These are phyloP conservation scores for Hycleus cichorii DNA, from an alignment of 1,140 invertebrate genomes.

Conservation along the genomic window DNA sequence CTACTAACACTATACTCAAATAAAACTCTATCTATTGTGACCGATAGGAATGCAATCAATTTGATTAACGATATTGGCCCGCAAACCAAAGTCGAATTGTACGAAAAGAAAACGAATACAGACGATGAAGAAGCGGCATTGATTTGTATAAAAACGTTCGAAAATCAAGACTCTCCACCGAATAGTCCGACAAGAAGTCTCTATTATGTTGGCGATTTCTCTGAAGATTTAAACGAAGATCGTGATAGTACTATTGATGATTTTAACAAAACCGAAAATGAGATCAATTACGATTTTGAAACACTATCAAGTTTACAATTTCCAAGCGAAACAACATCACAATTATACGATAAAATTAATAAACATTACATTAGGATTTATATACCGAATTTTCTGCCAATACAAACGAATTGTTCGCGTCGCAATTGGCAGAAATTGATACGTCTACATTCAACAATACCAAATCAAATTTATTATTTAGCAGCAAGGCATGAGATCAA, in stretches of 20 bases:
- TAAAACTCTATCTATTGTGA: constrained; percentile 37
- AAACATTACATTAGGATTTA: constrained; percentile 56
- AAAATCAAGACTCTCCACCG: constrained; percentile 51
- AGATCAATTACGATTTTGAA: constrained; percentile 32
- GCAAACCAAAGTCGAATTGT: constrained; percentile 49
- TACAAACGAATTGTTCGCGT: constrained; percentile 64
- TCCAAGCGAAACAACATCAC: constrained; percentile 46
- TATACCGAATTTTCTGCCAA: constrained; percentile 58
- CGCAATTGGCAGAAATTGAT: constrained; percentile 62
- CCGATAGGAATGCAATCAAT: constrained; percentile 36
- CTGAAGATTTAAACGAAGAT: constrained; percentile 37
- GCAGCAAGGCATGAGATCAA: constrained; percentile 32
- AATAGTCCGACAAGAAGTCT: constrained; percentile 49
- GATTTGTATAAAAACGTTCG: constrained; percentile 44
- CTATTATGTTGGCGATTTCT: constrained; percentile 19
- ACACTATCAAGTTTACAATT: constrained; percentile 39
- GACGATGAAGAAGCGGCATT: constrained; percentile 47
- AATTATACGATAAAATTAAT: constrained; percentile 51
- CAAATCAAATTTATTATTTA: constrained; percentile 28
- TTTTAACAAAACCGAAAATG: constrained; percentile 22
- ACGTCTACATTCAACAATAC: constrained; percentile 44
- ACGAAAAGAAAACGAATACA: constrained; percentile 45
- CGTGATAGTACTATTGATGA: constrained; percentile 12
- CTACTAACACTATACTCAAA: constrained; percentile 50
- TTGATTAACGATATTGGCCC: constrained; percentile 54